These are phyloP conservation scores for Alaudala cheleensis DNA, from an alignment of 2,113 vertebrate genomes.

Conservation along the genomic window DNA sequence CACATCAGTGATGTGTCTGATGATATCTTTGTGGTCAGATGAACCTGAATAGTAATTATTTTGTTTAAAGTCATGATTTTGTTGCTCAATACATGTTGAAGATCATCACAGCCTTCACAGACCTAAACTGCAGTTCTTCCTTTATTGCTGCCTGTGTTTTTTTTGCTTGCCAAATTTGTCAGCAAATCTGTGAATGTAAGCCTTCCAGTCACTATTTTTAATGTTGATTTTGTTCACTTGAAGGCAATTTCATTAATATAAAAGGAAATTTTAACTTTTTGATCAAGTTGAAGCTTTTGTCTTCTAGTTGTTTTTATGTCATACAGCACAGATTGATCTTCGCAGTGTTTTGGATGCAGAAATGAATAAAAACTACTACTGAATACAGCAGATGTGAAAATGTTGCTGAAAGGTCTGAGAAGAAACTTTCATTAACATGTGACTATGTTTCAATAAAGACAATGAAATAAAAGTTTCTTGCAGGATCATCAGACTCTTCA, in stretches of 20 bases:
- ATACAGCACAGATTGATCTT: background rate
- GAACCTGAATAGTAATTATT: background rate
- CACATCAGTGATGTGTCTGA: background rate
- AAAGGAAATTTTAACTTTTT: background rate
- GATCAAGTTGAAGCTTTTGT: background rate
- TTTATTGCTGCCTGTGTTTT: background rate
- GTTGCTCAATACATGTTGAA: accelerated
- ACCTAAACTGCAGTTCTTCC: background rate
- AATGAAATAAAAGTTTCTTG: background rate
- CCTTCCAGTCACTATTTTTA: background rate
- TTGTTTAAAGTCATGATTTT: background rate
- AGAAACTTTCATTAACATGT: background rate
- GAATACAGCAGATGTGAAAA: constrained; percentile 16
- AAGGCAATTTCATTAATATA: background rate
- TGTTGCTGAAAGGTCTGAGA: background rate
- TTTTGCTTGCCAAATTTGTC: background rate
- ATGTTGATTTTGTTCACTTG: background rate
- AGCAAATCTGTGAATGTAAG: background rate
- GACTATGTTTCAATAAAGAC: background rate
- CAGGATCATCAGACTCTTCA: background rate
- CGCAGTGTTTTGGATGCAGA: background rate
- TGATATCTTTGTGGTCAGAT: background rate
- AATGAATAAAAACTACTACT: background rate
- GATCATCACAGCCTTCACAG: background rate
- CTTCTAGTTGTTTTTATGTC: background rate